Base-by-base conservation (phyloP, 2,113 vertebrate species). In the Petromus typicus region DNA sequence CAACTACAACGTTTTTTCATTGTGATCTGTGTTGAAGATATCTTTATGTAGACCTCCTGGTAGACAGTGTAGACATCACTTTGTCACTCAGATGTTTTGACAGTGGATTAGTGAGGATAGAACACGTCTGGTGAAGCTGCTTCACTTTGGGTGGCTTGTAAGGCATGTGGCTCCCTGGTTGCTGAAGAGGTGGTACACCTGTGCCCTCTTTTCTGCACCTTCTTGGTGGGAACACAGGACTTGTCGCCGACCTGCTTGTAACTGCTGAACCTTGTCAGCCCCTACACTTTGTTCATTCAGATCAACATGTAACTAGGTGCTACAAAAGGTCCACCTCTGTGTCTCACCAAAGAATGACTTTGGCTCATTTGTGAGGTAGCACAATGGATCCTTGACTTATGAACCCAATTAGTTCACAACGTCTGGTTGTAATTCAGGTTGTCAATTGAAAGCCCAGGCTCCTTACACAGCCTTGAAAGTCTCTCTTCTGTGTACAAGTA, bases 21-120 rank as follows among this genome's bases (percentile, higher is more conserved):
- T 51, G 57, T 79, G 64, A 61, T 86, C 66, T 59, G 37, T 67
- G 51, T 64, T 54, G 37, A 64, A 90, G 75, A 25, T 90, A 61
- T 71, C 56, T 86, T 94, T 94, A 45, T 2, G 17, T 5, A 67
- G 40, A 27, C 80, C 37, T 5, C 30, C n/a, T 5, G n/a, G n/a
- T n/a, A n/a, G 40, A n/a, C 2, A 61, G 23, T 75, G 10, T 48
- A 7, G n/a, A n/a, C n/a, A 0, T 71, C 10, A 2, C 57, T 67
- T 20, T 12, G 37, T 17, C 27, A 3, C 56, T 59, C 16, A 43
- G 32, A 18, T 23, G 54, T 9, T n/a, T 23, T 5, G 66, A 9
- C 23, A 34, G 23, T 0, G 9, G 27, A 17, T 2, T 3, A 4
- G 2, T 10, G 11, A n/a, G 30, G n/a, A 9, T 3, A 2, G 23